Evolutionary conservation across 2,113 vertebrate species (phyloP).

Genomic region (Gymnogyps californianus): DNA sequence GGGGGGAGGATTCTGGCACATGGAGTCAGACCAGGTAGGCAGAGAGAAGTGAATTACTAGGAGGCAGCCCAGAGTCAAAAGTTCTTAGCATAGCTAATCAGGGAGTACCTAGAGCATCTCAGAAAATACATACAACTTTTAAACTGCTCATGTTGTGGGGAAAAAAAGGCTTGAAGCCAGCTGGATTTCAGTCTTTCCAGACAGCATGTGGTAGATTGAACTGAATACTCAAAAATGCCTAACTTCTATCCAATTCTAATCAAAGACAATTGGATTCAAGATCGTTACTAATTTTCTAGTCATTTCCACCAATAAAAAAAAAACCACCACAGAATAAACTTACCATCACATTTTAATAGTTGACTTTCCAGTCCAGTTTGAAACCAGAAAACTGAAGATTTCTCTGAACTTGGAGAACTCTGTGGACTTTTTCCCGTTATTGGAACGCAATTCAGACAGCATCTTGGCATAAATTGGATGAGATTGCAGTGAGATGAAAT

Average conservation of each 20-base stretch:
- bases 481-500: not conserved
- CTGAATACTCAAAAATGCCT: not conserved
- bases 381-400: not conserved
- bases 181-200: not conserved
- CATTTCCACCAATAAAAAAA: not conserved
- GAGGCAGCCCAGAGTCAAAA: not conserved
- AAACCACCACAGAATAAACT: not conserved
- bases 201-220: not conserved
- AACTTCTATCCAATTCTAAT: not conserved
- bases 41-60: not conserved
- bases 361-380: not conserved
- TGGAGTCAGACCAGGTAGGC: not conserved
- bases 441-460: not conserved
- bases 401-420: not conserved
- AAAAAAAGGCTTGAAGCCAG: not conserved
- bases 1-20: not conserved
- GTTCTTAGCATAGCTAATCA: not conserved
- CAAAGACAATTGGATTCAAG: not conserved
- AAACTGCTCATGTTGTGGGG: not conserved
- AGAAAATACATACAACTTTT: not conserved
- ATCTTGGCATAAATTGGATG: not conserved
- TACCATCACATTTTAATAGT: not conserved
- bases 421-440: not conserved
- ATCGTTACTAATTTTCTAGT: not conserved
- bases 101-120: not conserved